Percentiles rank a stretch among this genome's conserved stretches.
Evolutionary conservation across 35 echinoderm and acorn worm species (phyloP).

Genomic region (Ptychodera flava): DNA sequence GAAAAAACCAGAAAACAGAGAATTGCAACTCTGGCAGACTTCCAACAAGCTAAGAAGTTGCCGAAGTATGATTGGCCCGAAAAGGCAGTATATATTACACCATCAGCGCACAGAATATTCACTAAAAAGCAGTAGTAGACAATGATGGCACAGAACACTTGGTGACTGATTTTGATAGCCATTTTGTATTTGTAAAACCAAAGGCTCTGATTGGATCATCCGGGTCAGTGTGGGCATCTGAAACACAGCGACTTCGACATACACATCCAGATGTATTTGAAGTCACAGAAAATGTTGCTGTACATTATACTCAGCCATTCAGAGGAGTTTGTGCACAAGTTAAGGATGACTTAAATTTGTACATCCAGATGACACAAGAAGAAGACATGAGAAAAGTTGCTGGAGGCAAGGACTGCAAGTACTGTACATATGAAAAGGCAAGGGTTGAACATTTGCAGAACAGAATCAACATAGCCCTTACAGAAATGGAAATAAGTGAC

Average conservation of each 20-base stretch:
- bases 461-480: neutral
- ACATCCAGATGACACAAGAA: neutral
- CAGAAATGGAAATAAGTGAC: neutral
- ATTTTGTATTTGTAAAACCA: neutral
- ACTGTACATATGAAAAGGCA: neutral
- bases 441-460: neutral
- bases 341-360: neutral
- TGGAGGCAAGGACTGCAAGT: neutral
- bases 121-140: neutral
- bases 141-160: neutral
- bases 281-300: neutral
- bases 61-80: neutral
- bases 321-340: neutral
- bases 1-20: neutral
- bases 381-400: neutral
- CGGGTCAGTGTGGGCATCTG: neutral
- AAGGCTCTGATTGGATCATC: neutral
- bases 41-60: neutral
- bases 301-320: neutral
- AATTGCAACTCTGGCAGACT: neutral
- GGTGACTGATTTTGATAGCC: neutral
- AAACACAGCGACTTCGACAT: neutral
- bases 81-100: neutral
- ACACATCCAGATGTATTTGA: neutral
- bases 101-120: neutral